Conservation (phyloP, 2,113 vertebrate genomes). For the Syngnathoides biaculeatus region DNA sequence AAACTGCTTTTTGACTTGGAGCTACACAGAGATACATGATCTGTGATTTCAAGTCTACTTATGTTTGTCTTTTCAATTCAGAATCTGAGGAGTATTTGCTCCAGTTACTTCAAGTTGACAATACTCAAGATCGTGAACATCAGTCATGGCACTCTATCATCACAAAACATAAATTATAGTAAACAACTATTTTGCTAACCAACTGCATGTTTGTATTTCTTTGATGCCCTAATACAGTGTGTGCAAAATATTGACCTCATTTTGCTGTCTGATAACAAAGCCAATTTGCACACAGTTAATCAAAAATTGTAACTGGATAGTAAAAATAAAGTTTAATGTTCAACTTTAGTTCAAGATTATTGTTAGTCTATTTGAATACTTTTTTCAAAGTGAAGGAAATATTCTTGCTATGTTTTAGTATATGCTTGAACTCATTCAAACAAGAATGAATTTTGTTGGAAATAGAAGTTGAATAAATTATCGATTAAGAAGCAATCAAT, state of each 20-base stretch:
- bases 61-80: too few relatives aligned
- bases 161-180: neutral
- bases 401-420: too few relatives aligned
- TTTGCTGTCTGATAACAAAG: neutral
- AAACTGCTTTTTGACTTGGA: neutral
- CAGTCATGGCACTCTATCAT: neutral
- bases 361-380: too few relatives aligned
- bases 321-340: too few relatives aligned
- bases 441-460: too few relatives aligned
- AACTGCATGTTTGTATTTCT: neutral
- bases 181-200: neutral
- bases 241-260: too few relatives aligned
- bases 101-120: neutral
- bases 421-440: too few relatives aligned
- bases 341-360: too few relatives aligned
- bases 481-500: too few relatives aligned
- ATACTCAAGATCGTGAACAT: constrained; percentile 2
- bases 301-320: too few relatives aligned
- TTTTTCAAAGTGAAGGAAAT: too few relatives aligned
- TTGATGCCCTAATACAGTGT: neutral
- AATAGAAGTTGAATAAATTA: too few relatives aligned
- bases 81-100: neutral
- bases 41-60: neutral
- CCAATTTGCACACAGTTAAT: neutral
- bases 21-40: constrained; percentile 3